Evolutionary conservation across 2,888 invertebrate genomes (phyloP).

Genomic region (Smittia sp.): DNA sequence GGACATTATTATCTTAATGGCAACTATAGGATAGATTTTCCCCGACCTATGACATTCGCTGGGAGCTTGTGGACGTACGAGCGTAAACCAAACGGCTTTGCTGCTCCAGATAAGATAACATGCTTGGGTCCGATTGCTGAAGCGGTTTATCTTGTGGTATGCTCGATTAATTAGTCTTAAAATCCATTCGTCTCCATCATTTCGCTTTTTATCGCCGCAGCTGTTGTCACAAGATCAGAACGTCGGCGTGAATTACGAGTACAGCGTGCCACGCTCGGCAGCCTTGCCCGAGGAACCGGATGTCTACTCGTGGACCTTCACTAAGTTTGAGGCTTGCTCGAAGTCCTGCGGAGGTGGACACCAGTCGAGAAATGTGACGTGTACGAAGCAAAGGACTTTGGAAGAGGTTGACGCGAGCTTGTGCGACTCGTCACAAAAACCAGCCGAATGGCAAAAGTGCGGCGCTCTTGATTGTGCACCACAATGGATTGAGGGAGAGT

Average conservation of each 20-base stretch:
- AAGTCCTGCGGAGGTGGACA: slow-evolving; percentile 88
- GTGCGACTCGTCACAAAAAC: slow-evolving; percentile 75
- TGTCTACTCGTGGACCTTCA: slow-evolving; percentile 77
- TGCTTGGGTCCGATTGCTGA: slow-evolving; percentile 90
- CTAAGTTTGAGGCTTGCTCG: slow-evolving; percentile 71
- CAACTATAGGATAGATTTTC: slow-evolving; percentile 90
- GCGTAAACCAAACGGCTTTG: slow-evolving; percentile 73
- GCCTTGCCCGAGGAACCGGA: slow-evolving; percentile 65
- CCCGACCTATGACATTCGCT: slow-evolving; percentile 73
- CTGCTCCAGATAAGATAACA: slow-evolving; percentile 79
- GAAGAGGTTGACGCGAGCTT: slow-evolving; percentile 70
- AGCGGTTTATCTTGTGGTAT: slow-evolving; percentile 70
- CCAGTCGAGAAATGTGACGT: slow-evolving; percentile 75
- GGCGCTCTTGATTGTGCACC: slow-evolving; percentile 74
- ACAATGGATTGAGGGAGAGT: slow-evolving; percentile 73
- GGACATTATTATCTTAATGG: slow-evolving; percentile 91
- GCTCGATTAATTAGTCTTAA: slow-evolving; percentile 11
- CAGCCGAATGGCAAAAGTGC: slow-evolving; percentile 68
- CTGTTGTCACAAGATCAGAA: slow-evolving; percentile 78
- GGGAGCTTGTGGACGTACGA: slow-evolving; percentile 87
- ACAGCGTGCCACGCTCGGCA: slow-evolving; percentile 73
- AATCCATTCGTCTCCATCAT: neutral
- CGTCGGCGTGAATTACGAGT: slow-evolving; percentile 84
- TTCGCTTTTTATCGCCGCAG: slow-evolving; percentile 53
- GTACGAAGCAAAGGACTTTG: slow-evolving; percentile 71